phyloP scores from a whole-genome alignment of 2,113 vertebrate genomes.

The Pavo muticus region DNA sequence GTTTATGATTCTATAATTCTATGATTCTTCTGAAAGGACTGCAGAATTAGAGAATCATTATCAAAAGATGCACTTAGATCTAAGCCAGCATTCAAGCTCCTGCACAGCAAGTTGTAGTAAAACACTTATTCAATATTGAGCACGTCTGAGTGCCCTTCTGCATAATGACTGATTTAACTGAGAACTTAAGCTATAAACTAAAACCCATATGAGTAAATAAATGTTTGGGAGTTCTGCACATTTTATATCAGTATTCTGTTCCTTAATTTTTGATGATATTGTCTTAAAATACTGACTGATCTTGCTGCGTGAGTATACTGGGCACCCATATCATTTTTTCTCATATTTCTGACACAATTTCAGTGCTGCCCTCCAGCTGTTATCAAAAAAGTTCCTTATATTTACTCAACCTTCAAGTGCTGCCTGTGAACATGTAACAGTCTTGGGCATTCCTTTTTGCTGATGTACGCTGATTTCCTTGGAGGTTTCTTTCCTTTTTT shows the following conservation, averaged over 20 bases:
- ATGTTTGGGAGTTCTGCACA: not conserved
- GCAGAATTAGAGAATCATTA: not conserved
- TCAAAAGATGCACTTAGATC: not conserved
- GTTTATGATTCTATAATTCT: not conserved
- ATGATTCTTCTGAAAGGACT: not conserved
- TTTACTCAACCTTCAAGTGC: constrained; percentile 19
- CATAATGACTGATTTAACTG: not conserved
- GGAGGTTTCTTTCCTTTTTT: constrained; percentile 5
- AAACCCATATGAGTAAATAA: not conserved
- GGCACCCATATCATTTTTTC: not conserved
- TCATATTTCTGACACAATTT: not conserved
- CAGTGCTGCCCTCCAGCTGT: not conserved
- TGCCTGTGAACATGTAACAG: constrained; percentile 30
- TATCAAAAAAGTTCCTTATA: not conserved
- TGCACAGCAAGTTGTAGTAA: not conserved
- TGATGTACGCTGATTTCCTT: constrained; percentile 25
- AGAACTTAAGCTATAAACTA: not conserved
- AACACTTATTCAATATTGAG: not conserved
- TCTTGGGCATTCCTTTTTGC: constrained; percentile 39
- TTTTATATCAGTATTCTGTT: not conserved
- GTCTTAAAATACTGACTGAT: not conserved
- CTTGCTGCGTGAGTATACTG: not conserved
- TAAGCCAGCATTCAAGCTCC: not conserved
- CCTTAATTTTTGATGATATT: not conserved
- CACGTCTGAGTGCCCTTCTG: not conserved